A percentile compares a stretch with the other conserved stretches of the same genome.
Conservation (phyloP, 2,888 invertebrate species). For the Brenthis daphne region DNA sequence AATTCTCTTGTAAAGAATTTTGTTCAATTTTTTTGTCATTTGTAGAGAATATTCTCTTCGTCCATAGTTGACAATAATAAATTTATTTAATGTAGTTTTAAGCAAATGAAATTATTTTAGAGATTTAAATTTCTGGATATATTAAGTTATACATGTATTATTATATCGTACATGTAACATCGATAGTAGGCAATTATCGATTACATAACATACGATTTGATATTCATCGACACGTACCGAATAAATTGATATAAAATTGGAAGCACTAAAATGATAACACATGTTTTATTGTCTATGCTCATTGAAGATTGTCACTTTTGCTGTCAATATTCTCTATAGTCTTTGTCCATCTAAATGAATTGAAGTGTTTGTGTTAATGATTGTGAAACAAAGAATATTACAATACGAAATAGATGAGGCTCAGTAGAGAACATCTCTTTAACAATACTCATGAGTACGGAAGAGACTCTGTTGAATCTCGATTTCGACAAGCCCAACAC, state of each 20-base stretch:
- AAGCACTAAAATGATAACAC: conserved; percentile 1
- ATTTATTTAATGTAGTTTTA: no score
- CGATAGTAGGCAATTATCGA: background rate
- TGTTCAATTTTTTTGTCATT: no score
- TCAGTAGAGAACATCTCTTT: conserved; percentile 69
- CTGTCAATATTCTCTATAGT: conserved; percentile 53
- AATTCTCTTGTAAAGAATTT: no score
- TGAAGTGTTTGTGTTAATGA: conserved; percentile 78
- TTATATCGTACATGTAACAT: no score
- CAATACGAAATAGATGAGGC: conserved; percentile 79
- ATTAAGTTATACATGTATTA: no score
- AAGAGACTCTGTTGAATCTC: conserved; percentile 84
- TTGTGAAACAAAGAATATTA: conserved; percentile 78
- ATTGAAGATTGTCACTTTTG: conserved; percentile 39
- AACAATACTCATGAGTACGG: conserved; percentile 83
- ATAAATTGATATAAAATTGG: background rate
- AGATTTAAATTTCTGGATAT: no score
- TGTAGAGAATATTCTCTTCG: no score
- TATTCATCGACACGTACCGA: background rate
- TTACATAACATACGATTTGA: background rate
- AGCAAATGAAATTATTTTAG: no score
- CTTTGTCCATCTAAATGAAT: conserved; percentile 59
- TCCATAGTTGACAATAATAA: no score
- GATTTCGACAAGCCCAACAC: conserved; percentile 82
- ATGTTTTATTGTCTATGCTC: conserved; percentile 41